Percentiles rank a stretch among this genome's conserved stretches.
Conservation (phyloP, 2,113 vertebrate species). For the Oreochromis tanganicae region DNA sequence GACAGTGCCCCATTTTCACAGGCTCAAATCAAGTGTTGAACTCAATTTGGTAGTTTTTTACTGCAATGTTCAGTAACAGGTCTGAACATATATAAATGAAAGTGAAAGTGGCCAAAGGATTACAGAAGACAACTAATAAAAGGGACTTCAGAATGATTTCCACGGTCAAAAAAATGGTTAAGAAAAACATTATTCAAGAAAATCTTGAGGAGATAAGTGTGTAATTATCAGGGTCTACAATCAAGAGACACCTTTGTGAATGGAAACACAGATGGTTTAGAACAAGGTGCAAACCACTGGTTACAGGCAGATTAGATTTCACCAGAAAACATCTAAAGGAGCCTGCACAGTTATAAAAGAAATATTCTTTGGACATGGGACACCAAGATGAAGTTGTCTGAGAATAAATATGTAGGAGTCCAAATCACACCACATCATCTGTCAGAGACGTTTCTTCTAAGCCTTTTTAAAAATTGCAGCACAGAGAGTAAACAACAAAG, state of each 20-base stretch:
- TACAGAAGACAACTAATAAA: neutral
- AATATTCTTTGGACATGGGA: neutral
- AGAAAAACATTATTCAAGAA: neutral
- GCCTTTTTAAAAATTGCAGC: neutral
- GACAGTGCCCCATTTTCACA: neutral
- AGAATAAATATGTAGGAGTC: neutral
- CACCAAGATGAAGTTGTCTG: neutral
- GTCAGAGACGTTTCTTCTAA: neutral
- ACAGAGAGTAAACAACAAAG: neutral
- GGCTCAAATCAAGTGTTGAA: neutral
- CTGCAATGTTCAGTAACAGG: neutral
- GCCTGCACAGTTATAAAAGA: neutral
- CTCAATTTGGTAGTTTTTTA: neutral
- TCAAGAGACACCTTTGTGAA: neutral
- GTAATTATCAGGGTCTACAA: neutral
- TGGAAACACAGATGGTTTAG: neutral
- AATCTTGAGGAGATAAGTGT: neutral
- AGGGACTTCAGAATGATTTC: neutral
- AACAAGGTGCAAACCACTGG: neutral
- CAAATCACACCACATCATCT: neutral
- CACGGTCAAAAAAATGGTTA: neutral
- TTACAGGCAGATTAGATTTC: neutral
- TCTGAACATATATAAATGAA: neutral
- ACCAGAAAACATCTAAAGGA: neutral
- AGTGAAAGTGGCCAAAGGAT: neutral